phyloP scores from a whole-genome alignment of 2,888 invertebrate species.

The Penaeus monodon region DNA sequence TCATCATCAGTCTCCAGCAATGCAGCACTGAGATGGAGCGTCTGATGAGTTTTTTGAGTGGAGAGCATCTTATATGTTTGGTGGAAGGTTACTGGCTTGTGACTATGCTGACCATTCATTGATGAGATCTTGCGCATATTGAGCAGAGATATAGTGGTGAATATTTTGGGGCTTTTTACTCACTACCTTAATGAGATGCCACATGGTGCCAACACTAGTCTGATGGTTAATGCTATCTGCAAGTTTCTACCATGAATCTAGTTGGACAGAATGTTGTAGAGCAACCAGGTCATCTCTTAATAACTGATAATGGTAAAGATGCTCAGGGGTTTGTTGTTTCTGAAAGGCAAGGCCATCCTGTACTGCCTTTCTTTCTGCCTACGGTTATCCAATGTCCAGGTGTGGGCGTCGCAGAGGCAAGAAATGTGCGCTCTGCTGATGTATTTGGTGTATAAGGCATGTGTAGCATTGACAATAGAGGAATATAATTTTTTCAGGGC shows the following conservation, averaged over 20 bases:
- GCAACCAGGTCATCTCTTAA: conserved; percentile 1
- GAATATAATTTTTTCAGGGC: no score
- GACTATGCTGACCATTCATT: no score
- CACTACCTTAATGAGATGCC: not conserved
- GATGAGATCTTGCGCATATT: no score
- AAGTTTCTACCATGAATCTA: not conserved
- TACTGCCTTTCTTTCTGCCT: not conserved
- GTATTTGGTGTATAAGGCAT: not conserved
- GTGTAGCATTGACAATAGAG: no score
- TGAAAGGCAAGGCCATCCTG: not conserved
- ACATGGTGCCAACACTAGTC: conserved; percentile 8
- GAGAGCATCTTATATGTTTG: no score
- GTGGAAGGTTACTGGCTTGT: no score
- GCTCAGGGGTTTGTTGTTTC: not conserved
- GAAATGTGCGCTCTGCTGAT: not conserved
- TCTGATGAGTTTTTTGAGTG: no score
- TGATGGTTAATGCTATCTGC: conserved; percentile 17
- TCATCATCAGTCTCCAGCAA: no score
- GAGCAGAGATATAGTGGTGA: no score
- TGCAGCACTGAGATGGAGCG: no score
- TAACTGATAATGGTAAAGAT: not conserved
- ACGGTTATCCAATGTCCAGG: not conserved
- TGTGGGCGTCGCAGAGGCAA: not conserved
- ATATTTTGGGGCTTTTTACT: no score
- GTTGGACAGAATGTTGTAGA: not conserved